These are phyloP conservation scores for Amblyjoppa fuscipennis DNA, from an alignment of 2,888 invertebrate species.

Conservation along the genomic window DNA sequence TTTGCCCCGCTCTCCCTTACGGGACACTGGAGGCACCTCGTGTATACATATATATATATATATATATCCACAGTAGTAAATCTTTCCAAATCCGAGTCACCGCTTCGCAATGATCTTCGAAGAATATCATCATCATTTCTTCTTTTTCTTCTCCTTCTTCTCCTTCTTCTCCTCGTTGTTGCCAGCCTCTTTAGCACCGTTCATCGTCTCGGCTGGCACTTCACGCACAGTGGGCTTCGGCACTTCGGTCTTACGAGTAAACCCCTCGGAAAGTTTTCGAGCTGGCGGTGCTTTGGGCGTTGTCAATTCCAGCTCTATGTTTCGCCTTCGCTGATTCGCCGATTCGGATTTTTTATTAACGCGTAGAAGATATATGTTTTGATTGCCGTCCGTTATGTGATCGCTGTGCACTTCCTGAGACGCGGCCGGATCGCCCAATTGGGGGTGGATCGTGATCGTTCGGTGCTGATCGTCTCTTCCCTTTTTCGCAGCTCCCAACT, in stretches of 20 bases:
- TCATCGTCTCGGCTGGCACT: background rate
- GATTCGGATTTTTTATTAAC: conserved; percentile 78
- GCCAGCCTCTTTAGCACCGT: conserved; percentile 25
- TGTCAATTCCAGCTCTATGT: conserved; percentile 81
- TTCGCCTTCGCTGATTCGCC: conserved; percentile 72
- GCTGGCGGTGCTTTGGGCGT: conserved; percentile 77
- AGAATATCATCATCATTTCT: conserved; percentile 33
- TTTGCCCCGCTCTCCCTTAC: background rate
- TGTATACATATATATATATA: background rate
- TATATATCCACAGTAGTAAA: background rate
- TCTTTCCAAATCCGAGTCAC: background rate
- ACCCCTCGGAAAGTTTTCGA: conserved; percentile 17
- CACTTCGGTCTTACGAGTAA: conserved; percentile 9
- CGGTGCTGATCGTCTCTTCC: conserved; percentile 74
- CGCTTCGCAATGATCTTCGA: background rate
- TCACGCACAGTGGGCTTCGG: conserved; percentile 32
- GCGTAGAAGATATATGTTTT: conserved; percentile 79
- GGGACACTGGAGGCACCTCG: background rate
- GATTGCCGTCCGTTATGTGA: conserved; percentile 77
- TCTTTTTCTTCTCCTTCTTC: conserved; percentile 35
- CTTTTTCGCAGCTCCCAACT: conserved; percentile 70
- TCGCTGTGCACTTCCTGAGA: conserved; percentile 80
- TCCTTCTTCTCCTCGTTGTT: conserved; percentile 48
- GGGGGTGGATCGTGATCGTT: conserved; percentile 79
- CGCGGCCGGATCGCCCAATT: conserved; percentile 65